Percentiles rank a stretch among this genome's conserved stretches.
Conservation (phyloP, 2,797 vertebrate genomes). For the Poeciliopsis gracilis region DNA sequence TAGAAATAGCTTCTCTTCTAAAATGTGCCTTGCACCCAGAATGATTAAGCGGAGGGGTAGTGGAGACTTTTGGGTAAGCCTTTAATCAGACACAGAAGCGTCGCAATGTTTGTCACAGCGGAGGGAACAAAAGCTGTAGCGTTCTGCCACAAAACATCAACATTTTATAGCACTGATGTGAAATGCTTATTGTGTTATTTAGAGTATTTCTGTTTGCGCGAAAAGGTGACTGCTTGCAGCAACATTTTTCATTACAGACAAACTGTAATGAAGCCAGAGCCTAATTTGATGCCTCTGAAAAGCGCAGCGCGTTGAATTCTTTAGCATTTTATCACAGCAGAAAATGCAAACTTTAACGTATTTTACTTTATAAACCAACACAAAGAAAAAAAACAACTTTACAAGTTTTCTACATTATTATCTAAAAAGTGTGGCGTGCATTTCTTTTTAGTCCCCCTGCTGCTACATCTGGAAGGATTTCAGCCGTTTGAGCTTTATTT, state of each 20-base stretch:
- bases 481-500: not conserved
- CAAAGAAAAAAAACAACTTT: not conserved
- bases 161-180: not conserved
- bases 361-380: not conserved
- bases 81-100: slow-evolving; percentile 27
- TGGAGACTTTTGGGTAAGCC: not conserved
- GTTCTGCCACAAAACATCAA: not conserved
- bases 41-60: slow-evolving; percentile 16
- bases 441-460: not conserved
- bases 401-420: not conserved
- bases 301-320: not conserved
- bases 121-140: slow-evolving; percentile 6
- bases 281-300: not conserved
- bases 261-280: not conserved
- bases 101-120: not conserved
- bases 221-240: not conserved
- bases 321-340: not conserved
- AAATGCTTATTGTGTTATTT: not conserved
- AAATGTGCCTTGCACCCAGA: slow-evolving; percentile 20
- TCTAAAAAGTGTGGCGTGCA: not conserved
- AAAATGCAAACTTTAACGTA: not conserved
- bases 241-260: not conserved
- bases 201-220: not conserved
- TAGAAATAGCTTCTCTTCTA: slow-evolving; percentile 26
- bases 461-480: too few species aligned